Conservation (phyloP, 2,888 invertebrate species). For the Xestobium rufovillosum region DNA sequence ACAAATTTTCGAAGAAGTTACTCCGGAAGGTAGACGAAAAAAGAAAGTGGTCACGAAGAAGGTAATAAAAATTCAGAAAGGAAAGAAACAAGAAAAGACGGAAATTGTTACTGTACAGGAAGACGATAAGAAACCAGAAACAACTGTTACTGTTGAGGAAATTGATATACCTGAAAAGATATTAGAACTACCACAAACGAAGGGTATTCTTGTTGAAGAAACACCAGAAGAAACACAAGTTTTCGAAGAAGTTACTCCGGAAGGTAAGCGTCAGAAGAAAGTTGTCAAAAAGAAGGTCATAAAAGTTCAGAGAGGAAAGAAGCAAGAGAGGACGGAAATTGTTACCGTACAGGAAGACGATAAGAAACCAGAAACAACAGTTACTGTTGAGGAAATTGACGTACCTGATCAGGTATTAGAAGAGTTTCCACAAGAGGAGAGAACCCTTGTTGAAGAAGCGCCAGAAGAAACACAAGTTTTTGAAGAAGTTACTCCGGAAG, state of each 20-base stretch:
- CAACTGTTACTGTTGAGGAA: conserved; percentile 37
- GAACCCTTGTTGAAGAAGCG: conserved; percentile 18
- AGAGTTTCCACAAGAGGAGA: conserved; percentile 27
- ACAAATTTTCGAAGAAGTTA: conserved; percentile 27
- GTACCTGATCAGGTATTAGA: conserved; percentile 34
- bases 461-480: conserved; percentile 20
- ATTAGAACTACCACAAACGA: conserved; percentile 24
- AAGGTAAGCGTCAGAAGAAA: conserved; percentile 26
- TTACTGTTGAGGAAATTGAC: conserved; percentile 25
- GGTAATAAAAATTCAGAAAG: conserved; percentile 39
- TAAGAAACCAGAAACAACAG: conserved; percentile 26
- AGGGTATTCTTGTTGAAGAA: conserved; percentile 31
- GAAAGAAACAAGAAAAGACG: conserved; percentile 32
- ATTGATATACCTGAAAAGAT: conserved; percentile 20
- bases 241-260: conserved; percentile 25
- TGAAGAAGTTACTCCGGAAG: conserved; percentile 20
- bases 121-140: conserved; percentile 37
- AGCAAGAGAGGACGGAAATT: conserved; percentile 38
- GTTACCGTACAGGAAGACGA: conserved; percentile 26
- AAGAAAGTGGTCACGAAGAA: conserved; percentile 32
- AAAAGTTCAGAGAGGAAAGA: conserved; percentile 37
- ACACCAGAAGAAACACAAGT: conserved; percentile 42
- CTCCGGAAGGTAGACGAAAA: conserved; percentile 29
- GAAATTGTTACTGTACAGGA: conserved; percentile 41
- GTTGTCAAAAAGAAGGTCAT: conserved; percentile 23